These are phyloP conservation scores for Platyscapa corneri DNA, from an alignment of 1,140 invertebrate species.

Conservation along the genomic window DNA sequence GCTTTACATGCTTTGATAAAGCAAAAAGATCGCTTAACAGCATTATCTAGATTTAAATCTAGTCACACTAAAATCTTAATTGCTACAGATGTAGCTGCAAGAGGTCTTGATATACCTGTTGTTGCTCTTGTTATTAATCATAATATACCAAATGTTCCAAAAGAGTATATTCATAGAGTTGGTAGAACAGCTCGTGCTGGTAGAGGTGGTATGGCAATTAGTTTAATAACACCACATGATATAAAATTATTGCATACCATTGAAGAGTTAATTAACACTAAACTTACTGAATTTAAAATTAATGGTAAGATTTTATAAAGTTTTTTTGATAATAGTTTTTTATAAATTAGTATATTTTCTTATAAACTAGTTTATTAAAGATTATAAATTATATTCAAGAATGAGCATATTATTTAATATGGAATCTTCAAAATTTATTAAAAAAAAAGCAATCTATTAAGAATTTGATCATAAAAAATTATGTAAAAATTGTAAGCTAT, in stretches of 20 bases:
- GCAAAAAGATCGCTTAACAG: slow-evolving; percentile 85
- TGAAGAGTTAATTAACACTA: slow-evolving; percentile 88
- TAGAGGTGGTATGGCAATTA: slow-evolving; percentile 88
- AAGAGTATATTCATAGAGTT: slow-evolving; percentile 97
- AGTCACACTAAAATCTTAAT: slow-evolving; percentile 90
- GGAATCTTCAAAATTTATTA: slow-evolving; percentile 4
- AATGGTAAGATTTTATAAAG: slow-evolving; percentile 78
- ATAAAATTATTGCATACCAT: slow-evolving; percentile 90
- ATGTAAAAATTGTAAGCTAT: neutral
- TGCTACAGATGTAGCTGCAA: slow-evolving; percentile 96
- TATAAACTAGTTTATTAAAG: neutral
- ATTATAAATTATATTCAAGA: neutral
- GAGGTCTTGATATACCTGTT: slow-evolving; percentile 91
- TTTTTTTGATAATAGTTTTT: neutral
- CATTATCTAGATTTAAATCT: slow-evolving; percentile 90
- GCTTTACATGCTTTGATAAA: slow-evolving; percentile 90
- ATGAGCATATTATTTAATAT: neutral
- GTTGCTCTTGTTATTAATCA: slow-evolving; percentile 97
- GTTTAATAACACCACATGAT: slow-evolving; percentile 94
- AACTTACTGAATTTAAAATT: slow-evolving; percentile 89
- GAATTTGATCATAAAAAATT: neutral
- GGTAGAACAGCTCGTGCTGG: slow-evolving; percentile 97
- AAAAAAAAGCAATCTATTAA: neutral
- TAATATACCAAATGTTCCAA: slow-evolving; percentile 89
- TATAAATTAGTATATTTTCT: neutral